phyloP scores from a whole-genome alignment of 2,113 vertebrate species.

The Ceratotherium simum region DNA sequence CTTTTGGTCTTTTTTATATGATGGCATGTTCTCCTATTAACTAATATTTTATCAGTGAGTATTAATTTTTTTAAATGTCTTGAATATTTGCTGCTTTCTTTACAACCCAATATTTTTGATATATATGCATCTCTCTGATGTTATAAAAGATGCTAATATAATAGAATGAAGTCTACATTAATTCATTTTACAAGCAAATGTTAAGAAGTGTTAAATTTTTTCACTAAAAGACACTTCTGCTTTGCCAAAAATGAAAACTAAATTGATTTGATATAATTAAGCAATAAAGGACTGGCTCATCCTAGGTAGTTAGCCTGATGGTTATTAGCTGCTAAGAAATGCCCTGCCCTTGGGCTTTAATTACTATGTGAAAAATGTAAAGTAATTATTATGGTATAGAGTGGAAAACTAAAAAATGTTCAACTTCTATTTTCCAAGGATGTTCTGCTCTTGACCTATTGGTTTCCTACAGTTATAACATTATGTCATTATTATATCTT shows the following conservation, averaged over 20 bases:
- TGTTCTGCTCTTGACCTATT: not conserved
- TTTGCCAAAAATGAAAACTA: conserved; percentile 49
- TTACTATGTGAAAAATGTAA: conserved; percentile 57
- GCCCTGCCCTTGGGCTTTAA: conserved; percentile 58
- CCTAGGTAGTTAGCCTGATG: conserved; percentile 33
- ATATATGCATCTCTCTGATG: not conserved
- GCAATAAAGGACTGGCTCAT: not conserved
- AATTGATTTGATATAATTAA: conserved; percentile 70
- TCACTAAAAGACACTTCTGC: not conserved
- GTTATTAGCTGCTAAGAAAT: conserved; percentile 36
- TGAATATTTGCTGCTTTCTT: not conserved
- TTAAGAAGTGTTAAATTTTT: not conserved
- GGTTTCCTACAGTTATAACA: not conserved
- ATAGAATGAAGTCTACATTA: not conserved
- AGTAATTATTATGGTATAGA: not conserved
- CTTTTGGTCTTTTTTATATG: not conserved
- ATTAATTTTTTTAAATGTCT: not conserved
- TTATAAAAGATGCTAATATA: not conserved
- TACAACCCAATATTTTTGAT: not conserved
- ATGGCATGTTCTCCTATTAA: not conserved
- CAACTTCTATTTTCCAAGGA: not conserved
- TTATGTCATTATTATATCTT: not conserved
- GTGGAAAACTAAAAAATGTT: not conserved
- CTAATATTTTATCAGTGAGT: not conserved
- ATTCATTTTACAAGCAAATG: not conserved